Conservation (phyloP, 2,797 vertebrate species). For the Microctenopoma stevenorrisi region DNA sequence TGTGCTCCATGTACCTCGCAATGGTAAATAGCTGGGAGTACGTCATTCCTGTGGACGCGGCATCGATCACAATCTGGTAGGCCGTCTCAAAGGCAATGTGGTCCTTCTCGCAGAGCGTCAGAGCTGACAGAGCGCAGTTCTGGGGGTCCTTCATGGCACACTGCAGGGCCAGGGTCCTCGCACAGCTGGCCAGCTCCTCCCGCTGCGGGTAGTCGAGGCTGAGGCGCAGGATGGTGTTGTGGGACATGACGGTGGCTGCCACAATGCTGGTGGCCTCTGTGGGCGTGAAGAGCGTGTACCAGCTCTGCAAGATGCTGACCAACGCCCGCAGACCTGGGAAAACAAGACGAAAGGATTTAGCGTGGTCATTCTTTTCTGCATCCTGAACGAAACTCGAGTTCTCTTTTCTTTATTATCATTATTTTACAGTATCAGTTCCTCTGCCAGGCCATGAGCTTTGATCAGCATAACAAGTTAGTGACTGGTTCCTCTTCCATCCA, state of each 20-base stretch:
- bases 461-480: background rate
- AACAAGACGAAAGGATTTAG: background rate
- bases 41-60: slow-evolving; percentile 94
- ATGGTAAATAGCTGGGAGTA: slow-evolving; percentile 98
- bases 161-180: slow-evolving; percentile 94
- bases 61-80: slow-evolving; percentile 98
- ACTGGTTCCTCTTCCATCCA: slow-evolving; percentile 2
- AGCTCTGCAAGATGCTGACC: slow-evolving; percentile 97
- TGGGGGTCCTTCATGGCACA: slow-evolving; percentile 99
- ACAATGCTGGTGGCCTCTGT: slow-evolving; percentile 98
- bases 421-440: background rate
- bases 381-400: background rate
- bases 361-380: background rate
- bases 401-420: background rate
- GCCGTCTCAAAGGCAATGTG: slow-evolving; percentile 98
- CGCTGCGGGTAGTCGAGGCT: slow-evolving; percentile 96
- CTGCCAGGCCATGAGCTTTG: background rate
- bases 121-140: slow-evolving; percentile 95
- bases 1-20: slow-evolving; percentile 98
- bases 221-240: slow-evolving; percentile 96
- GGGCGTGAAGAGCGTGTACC: slow-evolving; percentile 98
- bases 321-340: slow-evolving; percentile 91
- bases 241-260: slow-evolving; percentile 95
- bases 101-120: slow-evolving; percentile 98
- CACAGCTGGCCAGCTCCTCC: slow-evolving; percentile 96